These are phyloP conservation scores for Sebastes kiyomatsui DNA, from an alignment of 2,797 vertebrate genomes.

Conservation along the genomic window DNA sequence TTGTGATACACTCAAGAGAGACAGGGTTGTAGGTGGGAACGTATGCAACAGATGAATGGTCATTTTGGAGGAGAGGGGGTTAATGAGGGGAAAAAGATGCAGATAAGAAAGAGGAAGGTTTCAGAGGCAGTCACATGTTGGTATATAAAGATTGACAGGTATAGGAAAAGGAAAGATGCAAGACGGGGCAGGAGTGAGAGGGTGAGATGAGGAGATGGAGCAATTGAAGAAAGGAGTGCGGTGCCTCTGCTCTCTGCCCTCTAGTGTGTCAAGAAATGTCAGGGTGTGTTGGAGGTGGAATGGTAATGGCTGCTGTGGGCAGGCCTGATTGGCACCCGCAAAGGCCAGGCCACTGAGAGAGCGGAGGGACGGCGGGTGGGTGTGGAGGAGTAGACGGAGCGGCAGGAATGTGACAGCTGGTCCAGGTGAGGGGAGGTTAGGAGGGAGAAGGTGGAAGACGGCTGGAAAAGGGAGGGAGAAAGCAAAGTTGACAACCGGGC, in stretches of 20 bases:
- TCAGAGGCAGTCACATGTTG: neutral
- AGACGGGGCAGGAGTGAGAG: constrained; percentile 16
- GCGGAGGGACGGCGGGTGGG: neutral
- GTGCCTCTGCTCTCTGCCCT: constrained; percentile 52
- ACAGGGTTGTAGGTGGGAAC: neutral
- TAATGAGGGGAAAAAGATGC: neutral
- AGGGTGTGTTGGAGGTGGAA: constrained; percentile 72
- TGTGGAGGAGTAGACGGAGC: constrained; percentile 8
- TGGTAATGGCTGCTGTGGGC: constrained; percentile 74
- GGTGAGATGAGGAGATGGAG: constrained; percentile 44
- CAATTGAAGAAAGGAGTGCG: constrained; percentile 27
- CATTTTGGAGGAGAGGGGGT: neutral
- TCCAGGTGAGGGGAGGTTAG: constrained; percentile 33
- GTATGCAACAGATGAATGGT: neutral
- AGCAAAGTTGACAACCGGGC: constrained; percentile 2
- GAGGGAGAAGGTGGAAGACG: constrained; percentile 2
- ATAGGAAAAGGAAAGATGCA: constrained; percentile 1
- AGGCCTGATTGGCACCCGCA: constrained; percentile 72
- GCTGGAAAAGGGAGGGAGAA: neutral
- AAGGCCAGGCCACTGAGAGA: constrained; percentile 68
- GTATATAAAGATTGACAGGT: constrained; percentile 12
- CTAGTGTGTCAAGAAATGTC: constrained; percentile 71
- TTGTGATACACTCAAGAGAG: neutral
- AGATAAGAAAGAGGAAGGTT: neutral
- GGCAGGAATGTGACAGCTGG: constrained; percentile 44